phyloP scores from a whole-genome alignment of 2,888 invertebrate species.

The Caenorhabditis becei region DNA sequence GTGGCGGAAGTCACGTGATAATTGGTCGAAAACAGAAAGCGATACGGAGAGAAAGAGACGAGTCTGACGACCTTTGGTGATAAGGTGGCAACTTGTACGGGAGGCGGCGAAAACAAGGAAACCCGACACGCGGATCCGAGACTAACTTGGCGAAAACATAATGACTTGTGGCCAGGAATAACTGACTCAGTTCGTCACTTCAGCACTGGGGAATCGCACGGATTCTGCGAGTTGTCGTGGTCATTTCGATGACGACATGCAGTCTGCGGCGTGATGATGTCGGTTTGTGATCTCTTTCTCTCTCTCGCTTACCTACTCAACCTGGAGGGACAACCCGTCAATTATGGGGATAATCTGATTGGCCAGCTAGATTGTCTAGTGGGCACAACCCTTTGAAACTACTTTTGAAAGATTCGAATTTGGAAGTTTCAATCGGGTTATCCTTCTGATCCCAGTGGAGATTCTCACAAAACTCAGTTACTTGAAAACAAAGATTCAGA shows the following conservation, averaged over 20 bases:
- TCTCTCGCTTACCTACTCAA: background rate
- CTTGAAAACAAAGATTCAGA: background rate
- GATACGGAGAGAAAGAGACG: slow-evolving; percentile 14
- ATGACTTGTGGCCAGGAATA: background rate
- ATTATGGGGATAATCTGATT: background rate
- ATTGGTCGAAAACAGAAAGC: background rate
- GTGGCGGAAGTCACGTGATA: slow-evolving; percentile 17
- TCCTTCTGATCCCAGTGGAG: too few species aligned
- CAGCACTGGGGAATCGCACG: background rate
- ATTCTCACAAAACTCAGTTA: background rate
- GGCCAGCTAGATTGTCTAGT: background rate
- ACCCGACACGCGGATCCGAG: background rate
- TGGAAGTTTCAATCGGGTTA: too few species aligned
- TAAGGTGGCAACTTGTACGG: slow-evolving; percentile 16
- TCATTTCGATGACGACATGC: background rate
- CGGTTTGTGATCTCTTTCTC: background rate
- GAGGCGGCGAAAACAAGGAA: background rate
- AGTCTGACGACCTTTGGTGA: slow-evolving; percentile 26
- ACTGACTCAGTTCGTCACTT: background rate
- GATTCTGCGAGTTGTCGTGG: background rate
- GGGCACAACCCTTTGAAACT: too few species aligned
- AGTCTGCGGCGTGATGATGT: background rate
- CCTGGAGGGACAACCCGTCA: background rate
- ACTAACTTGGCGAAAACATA: background rate
- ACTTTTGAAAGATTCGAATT: too few species aligned